Evolutionary conservation across 2,888 invertebrate species (phyloP).

Genomic region (Chrysomela aeneicollis): DNA sequence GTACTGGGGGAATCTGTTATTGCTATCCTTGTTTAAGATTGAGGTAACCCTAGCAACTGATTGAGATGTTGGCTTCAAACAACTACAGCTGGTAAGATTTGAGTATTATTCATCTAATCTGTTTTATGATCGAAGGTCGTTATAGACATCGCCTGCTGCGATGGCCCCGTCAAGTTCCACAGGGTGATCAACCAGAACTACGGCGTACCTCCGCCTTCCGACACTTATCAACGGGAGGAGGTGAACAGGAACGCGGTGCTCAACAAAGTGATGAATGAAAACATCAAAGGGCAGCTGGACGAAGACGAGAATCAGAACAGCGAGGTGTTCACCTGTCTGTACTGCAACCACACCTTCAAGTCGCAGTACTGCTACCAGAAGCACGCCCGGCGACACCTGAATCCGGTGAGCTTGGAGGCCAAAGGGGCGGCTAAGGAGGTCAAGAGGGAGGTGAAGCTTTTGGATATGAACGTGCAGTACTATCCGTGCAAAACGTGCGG

Average conservation of each 20-base stretch:
- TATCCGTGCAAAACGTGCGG: conserved; percentile 94
- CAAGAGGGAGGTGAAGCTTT: conserved; percentile 69
- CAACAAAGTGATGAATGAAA: conserved; percentile 60
- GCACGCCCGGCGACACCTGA: conserved; percentile 73
- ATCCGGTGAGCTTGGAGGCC: conserved; percentile 66
- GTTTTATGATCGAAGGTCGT: too few relatives aligned
- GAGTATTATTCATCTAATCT: too few relatives aligned
- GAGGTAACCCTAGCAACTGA: too few relatives aligned
- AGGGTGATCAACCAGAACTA: conserved; percentile 86
- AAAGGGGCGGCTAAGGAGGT: conserved; percentile 50
- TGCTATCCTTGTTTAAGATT: too few relatives aligned
- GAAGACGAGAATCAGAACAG: conserved; percentile 48
- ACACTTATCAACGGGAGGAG: conserved; percentile 47
- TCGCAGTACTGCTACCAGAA: conserved; percentile 89
- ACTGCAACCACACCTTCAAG: conserved; percentile 82
- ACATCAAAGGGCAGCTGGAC: conserved; percentile 56
- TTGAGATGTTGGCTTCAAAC: too few relatives aligned
- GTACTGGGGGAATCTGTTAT: too few relatives aligned
- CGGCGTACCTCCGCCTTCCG: conserved; percentile 57
- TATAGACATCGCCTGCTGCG: conserved; percentile 89
- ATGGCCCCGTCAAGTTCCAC: conserved; percentile 88
- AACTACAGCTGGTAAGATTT: too few relatives aligned
- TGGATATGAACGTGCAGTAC: conserved; percentile 86
- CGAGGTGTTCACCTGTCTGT: conserved; percentile 73
- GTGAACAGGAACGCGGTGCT: conserved; percentile 54